A percentile compares a stretch with the other conserved stretches of the same genome.
Evolutionary conservation across 1,140 invertebrate species (phyloP).

Genomic region (Sipha flava): DNA sequence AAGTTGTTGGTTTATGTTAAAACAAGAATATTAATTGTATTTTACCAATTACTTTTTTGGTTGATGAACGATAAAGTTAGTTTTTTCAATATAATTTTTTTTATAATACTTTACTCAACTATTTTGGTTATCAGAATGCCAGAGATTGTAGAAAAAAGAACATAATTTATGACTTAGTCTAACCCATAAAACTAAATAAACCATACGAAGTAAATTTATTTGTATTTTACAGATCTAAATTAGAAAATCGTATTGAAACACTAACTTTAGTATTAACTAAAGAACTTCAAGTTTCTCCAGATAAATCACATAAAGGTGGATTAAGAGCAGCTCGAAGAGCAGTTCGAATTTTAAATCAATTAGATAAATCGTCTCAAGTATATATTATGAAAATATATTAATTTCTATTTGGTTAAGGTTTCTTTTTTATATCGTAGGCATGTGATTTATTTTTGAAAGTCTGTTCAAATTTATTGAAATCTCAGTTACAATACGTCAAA

Average conservation of each 20-base stretch:
- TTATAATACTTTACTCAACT: no score
- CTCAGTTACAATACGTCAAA: conserved; percentile 75
- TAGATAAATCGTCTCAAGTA: conserved; percentile 65
- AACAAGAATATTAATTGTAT: no score
- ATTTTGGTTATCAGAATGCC: no score
- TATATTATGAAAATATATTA: not conserved
- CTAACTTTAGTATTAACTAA: conserved; percentile 77
- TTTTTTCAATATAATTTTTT: no score
- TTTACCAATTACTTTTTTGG: no score
- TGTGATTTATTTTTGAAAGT: conserved; percentile 80
- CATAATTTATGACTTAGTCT: no score
- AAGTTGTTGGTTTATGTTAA: no score
- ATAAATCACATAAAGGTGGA: conserved; percentile 87
- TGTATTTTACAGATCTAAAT: conserved; percentile 46
- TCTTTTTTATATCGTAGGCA: conserved; percentile 47
- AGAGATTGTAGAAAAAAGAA: no score
- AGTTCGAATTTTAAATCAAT: conserved; percentile 75
- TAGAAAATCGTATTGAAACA: conserved; percentile 65
- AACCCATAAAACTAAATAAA: no score
- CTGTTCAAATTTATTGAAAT: conserved; percentile 71
- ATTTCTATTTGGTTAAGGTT: not conserved
- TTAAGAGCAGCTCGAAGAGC: conserved; percentile 75
- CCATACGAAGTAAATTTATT: no score
- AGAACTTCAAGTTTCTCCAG: conserved; percentile 77
- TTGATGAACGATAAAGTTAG: no score